A percentile compares a stretch with the other conserved stretches of the same genome.
Conservation (phyloP, 1,140 invertebrate species). For the Atta cephalotes region DNA sequence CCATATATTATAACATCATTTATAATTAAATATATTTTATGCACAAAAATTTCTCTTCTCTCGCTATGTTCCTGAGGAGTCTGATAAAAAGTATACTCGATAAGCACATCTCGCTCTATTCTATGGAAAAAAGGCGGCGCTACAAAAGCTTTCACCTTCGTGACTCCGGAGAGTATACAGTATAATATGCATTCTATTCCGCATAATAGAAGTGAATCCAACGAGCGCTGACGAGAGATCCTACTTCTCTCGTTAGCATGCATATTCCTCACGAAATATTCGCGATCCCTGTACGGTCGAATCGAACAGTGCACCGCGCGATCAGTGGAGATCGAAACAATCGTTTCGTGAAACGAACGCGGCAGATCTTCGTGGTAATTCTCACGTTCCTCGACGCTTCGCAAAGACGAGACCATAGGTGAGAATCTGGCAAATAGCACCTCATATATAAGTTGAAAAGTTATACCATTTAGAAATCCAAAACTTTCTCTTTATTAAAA, state of each 20-base stretch:
- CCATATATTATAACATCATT: neutral
- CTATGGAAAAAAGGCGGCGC: neutral
- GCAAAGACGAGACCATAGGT: conserved; percentile 11
- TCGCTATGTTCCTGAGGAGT: neutral
- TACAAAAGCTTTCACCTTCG: conserved; percentile 56
- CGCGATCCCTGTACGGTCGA: conserved; percentile 25
- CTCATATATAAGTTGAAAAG: neutral
- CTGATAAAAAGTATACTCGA: neutral
- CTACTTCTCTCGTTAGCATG: conserved; percentile 60
- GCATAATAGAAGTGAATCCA: conserved; percentile 57
- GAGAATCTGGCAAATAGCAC: conserved; percentile 24
- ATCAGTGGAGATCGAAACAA: conserved; percentile 54
- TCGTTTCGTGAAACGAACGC: conserved; percentile 53
- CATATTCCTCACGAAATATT: conserved; percentile 57
- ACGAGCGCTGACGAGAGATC: conserved; percentile 40
- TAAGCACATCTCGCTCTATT: conserved; percentile 3
- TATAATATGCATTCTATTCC: conserved; percentile 55
- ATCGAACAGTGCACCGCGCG: conserved; percentile 44
- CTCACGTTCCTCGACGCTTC: conserved; percentile 44
- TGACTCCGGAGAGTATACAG: conserved; percentile 47
- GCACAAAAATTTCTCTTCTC: neutral
- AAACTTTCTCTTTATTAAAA: neutral
- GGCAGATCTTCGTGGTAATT: conserved; percentile 46
- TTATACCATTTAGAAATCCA: neutral
- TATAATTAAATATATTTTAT: neutral